Evolutionary conservation across 2,113 vertebrate species (phyloP).

Genomic region (Trematomus loennbergii): DNA sequence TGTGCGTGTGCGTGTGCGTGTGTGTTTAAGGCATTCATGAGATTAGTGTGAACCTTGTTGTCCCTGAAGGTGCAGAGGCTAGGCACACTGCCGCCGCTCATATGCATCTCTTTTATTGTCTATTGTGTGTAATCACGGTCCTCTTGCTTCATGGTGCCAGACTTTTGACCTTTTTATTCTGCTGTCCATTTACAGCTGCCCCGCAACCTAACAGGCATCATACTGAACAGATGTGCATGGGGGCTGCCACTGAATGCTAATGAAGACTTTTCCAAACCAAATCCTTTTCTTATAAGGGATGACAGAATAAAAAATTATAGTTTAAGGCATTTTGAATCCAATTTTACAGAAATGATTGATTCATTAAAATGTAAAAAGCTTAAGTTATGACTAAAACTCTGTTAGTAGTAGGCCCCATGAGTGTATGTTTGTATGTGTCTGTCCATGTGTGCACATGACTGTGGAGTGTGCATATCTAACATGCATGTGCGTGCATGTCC

Average conservation of each 20-base stretch:
- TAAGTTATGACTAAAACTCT: constrained; percentile 23
- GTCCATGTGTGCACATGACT: constrained; percentile 13
- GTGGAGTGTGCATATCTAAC: constrained; percentile 5
- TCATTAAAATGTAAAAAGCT: constrained; percentile 10
- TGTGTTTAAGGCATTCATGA: constrained; percentile 62
- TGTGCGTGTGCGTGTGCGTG: no score
- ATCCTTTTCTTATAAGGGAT: constrained; percentile 71
- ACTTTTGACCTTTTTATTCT: constrained; percentile 87
- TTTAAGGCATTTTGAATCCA: constrained; percentile 7
- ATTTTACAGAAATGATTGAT: constrained; percentile 29
- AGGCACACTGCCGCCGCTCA: constrained; percentile 69
- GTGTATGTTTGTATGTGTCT: constrained; percentile 25
- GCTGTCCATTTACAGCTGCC: constrained; percentile 84
- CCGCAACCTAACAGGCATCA: constrained; percentile 71
- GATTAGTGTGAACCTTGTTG: constrained; percentile 69
- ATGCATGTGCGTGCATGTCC: constrained; percentile 43
- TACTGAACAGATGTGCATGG: constrained; percentile 82
- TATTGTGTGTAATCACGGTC: constrained; percentile 81
- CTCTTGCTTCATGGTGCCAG: constrained; percentile 73
- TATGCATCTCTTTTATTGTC: constrained; percentile 84
- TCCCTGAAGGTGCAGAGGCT: constrained; percentile 78
- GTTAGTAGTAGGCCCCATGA: constrained; percentile 10
- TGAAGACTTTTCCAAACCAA: constrained; percentile 72
- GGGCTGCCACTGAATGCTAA: constrained; percentile 79
- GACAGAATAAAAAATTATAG: constrained; percentile 23